Conservation (phyloP, 2,888 invertebrate genomes). For the Calliopum simillimum region DNA sequence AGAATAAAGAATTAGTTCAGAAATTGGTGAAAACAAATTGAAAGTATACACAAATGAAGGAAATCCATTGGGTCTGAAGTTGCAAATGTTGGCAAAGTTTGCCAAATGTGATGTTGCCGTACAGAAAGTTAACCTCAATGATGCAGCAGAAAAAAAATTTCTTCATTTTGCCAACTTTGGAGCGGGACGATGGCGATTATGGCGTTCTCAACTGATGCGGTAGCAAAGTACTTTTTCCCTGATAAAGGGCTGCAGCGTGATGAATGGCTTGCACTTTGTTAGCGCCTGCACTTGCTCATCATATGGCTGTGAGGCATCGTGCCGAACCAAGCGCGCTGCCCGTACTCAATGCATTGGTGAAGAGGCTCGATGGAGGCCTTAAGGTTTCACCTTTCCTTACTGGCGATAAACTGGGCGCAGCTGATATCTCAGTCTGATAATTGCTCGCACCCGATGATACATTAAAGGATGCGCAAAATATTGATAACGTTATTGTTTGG, state of each 20-base stretch:
- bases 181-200: constrained; percentile 72
- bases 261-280: constrained; percentile 72
- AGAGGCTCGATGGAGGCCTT: constrained; percentile 71
- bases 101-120: constrained; percentile 72
- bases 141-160: constrained; percentile 70
- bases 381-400: constrained; percentile 71
- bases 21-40: constrained; percentile 65
- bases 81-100: constrained; percentile 77
- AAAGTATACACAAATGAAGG: constrained; percentile 80
- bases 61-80: constrained; percentile 81
- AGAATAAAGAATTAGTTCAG: background rate
- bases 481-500: constrained; percentile 73
- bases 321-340: constrained; percentile 72
- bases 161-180: constrained; percentile 75
- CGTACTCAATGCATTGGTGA: constrained; percentile 70
- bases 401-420: constrained; percentile 73
- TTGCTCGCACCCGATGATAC: constrained; percentile 78
- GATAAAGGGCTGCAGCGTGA: constrained; percentile 64
- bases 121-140: constrained; percentile 72
- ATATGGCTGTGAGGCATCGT: constrained; percentile 68
- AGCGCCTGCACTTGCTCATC: constrained; percentile 71
- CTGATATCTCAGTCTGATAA: constrained; percentile 81
- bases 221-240: constrained; percentile 75
- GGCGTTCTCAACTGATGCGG: constrained; percentile 80
- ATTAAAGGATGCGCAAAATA: constrained; percentile 71